A percentile compares a stretch with the other conserved stretches of the same genome.
Evolutionary conservation across 2,797 vertebrate genomes (phyloP).

Genomic region (Enteromius thamalakanensis): DNA sequence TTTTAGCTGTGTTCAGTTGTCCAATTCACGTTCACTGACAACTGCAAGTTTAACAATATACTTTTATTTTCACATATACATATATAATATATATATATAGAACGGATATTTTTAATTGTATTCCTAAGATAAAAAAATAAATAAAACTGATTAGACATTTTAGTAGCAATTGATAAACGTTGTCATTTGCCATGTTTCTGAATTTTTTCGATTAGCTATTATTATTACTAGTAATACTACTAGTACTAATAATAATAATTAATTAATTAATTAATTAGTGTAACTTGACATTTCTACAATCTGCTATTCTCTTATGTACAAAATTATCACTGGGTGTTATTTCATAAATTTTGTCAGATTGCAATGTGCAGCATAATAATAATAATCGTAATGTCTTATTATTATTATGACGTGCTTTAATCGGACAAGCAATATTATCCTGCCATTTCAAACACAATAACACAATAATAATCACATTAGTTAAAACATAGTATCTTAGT

Average conservation of each 20-base stretch:
- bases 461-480: conserved; percentile 75
- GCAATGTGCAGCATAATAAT: too few relatives aligned
- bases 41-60: neutral
- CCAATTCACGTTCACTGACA: neutral
- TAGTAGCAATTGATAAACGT: neutral
- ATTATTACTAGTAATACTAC: neutral
- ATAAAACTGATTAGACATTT: neutral
- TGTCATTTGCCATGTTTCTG: neutral
- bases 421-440: conserved; percentile 70
- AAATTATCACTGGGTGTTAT: neutral
- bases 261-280: neutral
- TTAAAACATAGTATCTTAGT: conserved; percentile 70
- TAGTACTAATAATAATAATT: neutral
- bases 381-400: neutral
- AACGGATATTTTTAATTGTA: neutral
- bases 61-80: too few relatives aligned
- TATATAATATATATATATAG: neutral
- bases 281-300: neutral
- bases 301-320: neutral
- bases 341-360: neutral
- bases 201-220: neutral
- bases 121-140: neutral
- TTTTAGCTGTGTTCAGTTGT: neutral
- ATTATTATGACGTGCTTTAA: conserved; percentile 69
- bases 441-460: conserved; percentile 81